A percentile compares a stretch with the other conserved stretches of the same genome.
phyloP scores from a whole-genome alignment of 2,113 vertebrate species.

The Psilopsiagon aurifrons region DNA sequence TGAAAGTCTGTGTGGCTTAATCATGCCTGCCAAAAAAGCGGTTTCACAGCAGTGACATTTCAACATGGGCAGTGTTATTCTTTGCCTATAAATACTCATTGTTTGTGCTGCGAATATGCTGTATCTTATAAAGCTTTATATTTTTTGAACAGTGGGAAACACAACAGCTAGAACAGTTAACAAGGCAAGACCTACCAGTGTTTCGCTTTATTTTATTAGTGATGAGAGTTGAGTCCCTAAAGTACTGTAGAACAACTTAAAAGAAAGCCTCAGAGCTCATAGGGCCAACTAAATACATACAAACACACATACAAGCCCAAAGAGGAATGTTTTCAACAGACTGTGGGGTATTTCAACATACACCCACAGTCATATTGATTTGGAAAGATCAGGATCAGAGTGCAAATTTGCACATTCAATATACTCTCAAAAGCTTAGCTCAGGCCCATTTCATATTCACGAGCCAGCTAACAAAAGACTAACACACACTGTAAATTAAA shows the following conservation, averaged over 20 bases:
- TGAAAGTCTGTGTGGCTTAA: conserved; percentile 18
- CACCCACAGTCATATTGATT: not conserved
- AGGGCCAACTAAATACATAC: not conserved
- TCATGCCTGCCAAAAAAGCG: conserved; percentile 1
- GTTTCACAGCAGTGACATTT: conserved; percentile 31
- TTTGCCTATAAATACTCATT: conserved; percentile 44
- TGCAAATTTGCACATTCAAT: not conserved
- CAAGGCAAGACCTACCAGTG: not conserved
- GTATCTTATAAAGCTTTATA: conserved; percentile 10
- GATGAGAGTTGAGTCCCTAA: conserved; percentile 1
- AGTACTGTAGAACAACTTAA: not conserved
- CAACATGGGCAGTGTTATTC: conserved; percentile 11
- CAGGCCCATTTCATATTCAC: not conserved
- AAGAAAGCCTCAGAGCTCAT: not conserved
- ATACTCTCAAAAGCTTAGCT: not conserved
- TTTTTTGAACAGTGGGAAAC: not conserved
- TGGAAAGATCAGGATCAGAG: not conserved
- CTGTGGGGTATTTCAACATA: not conserved
- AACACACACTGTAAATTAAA: not conserved
- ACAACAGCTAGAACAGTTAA: conserved; percentile 11
- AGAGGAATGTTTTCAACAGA: not conserved
- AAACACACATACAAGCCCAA: not conserved
- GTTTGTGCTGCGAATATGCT: conserved; percentile 17
- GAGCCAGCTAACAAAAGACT: not conserved
- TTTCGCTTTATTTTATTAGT: conserved; percentile 9